A percentile compares a stretch with the other conserved stretches of the same genome.
These are phyloP conservation scores for Myotis yumanensis DNA, from an alignment of 2,113 vertebrate genomes.

Conservation along the genomic window DNA sequence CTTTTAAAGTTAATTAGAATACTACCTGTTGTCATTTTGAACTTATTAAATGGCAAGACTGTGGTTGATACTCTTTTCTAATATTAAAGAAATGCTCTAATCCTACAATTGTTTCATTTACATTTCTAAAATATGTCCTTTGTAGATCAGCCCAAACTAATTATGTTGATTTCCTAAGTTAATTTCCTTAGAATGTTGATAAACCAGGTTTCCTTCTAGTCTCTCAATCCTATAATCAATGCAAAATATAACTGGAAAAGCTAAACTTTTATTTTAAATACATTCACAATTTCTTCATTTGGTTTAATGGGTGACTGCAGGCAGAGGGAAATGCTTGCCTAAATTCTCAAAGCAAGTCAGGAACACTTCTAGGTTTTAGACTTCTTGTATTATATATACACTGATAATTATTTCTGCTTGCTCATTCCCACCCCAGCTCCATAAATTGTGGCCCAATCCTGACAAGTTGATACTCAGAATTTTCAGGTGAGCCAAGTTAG, in stretches of 20 bases:
- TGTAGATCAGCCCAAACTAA: not conserved
- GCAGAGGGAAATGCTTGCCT: not conserved
- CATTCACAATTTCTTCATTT: not conserved
- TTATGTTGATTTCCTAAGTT: not conserved
- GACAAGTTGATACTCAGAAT: constrained; percentile 24
- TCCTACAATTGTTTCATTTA: not conserved
- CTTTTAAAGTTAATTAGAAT: constrained; percentile 1
- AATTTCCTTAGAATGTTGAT: not conserved
- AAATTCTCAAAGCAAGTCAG: not conserved
- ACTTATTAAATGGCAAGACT: not conserved
- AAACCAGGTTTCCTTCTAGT: not conserved
- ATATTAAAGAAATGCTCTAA: not conserved
- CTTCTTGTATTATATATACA: not conserved
- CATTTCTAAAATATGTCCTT: not conserved
- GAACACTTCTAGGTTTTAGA: not conserved
- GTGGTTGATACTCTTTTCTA: not conserved
- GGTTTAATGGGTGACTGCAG: not conserved
- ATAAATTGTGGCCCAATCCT: constrained; percentile 1
- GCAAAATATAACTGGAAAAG: not conserved
- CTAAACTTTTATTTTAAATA: not conserved
- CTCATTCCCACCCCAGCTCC: not conserved
- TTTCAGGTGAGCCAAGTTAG: constrained; percentile 19
- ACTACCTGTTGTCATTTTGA: not conserved
- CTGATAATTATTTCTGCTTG: constrained; percentile 37
- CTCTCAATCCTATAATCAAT: not conserved